These are phyloP conservation scores for Oncorhynchus nerka DNA, from an alignment of 2,113 vertebrate species.

Conservation along the genomic window DNA sequence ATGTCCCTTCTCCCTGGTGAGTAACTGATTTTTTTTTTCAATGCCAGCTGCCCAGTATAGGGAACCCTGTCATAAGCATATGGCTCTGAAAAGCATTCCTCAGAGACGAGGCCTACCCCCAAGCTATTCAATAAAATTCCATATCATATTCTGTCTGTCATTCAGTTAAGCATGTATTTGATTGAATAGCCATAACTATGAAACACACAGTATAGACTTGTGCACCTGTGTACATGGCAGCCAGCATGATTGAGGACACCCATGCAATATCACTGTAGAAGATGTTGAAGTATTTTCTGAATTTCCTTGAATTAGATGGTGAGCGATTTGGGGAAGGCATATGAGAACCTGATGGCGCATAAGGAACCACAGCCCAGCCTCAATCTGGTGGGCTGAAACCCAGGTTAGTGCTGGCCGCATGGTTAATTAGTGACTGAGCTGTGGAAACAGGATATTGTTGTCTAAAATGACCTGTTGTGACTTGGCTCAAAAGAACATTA, in stretches of 20 bases:
- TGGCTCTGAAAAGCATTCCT: too few relatives aligned
- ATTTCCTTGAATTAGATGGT: slow-evolving; percentile 87
- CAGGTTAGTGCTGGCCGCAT: slow-evolving; percentile 54
- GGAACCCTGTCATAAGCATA: too few relatives aligned
- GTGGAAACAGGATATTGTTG: background rate
- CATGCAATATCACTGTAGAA: slow-evolving; percentile 80
- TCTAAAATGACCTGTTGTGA: too few relatives aligned
- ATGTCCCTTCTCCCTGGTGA: too few relatives aligned
- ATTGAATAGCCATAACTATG: too few relatives aligned
- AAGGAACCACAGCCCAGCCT: slow-evolving; percentile 78
- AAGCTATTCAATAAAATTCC: too few relatives aligned
- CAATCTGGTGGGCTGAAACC: slow-evolving; percentile 76
- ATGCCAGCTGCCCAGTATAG: too few relatives aligned
- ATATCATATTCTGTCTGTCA: too few relatives aligned
- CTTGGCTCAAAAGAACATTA: too few relatives aligned
- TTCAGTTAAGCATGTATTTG: too few relatives aligned
- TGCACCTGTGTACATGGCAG: slow-evolving; percentile 77
- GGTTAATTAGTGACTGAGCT: slow-evolving; percentile 34
- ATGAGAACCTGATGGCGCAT: slow-evolving; percentile 81
- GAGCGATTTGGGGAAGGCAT: slow-evolving; percentile 81
- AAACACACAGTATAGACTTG: slow-evolving; percentile 52
- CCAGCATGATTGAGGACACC: slow-evolving; percentile 81
- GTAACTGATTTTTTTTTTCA: too few relatives aligned
- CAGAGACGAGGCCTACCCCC: too few relatives aligned
- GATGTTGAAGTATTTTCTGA: slow-evolving; percentile 82